Base-by-base conservation (phyloP, 37 sponge, comb jelly and placozoan species). In the Cladorhizidae sp. region DNA sequence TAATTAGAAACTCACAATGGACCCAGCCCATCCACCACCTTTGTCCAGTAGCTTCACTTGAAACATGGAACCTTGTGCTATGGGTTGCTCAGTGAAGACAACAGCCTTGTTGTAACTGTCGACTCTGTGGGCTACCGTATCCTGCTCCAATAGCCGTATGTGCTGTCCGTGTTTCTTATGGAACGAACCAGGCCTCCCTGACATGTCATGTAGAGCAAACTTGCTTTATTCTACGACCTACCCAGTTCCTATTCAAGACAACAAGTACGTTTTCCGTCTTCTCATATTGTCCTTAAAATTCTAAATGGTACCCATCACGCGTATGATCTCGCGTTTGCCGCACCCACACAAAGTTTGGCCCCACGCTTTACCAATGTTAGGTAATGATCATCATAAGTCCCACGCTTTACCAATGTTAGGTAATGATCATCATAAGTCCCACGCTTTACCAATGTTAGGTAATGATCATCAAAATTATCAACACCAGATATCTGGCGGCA, bases 1-100 rank as follows among this genome's bases (percentile, higher is more conserved):
- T 29, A 2, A 17, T 25, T 0, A n/a, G 21, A n/a, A 14, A 85
- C 95, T 91, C 61, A 95, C 95, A 70, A 95, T 83, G 17, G 91
- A 88, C 25, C 95, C 95, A 15, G 95, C 95, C 95, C 95, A 95
- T 58, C 95, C 95, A 25, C 89, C 93, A 9, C 92, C 95, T 73
- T 85, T 95, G 78, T 91, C 89, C 51, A 85, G 71, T 57, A 95
- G 55, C 45, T 81, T 85, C 28, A 95, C 85, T 81, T 86, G 83
- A 73, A 91, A 95, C 72, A 83, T 80, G 18, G 52, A 64, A 0
- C 93, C 93, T 37, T 77, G 62, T 15, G 80, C 68, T 23, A 95
- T 83, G 2, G 95, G 90, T 43, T 91, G 86, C 45, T 85, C 86
- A 1, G 83, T 88, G 61, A 91, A 95, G 8, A 95, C 92, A 21